phyloP scores from a whole-genome alignment of 2,113 vertebrate genomes.

The Menura novaehollandiae region DNA sequence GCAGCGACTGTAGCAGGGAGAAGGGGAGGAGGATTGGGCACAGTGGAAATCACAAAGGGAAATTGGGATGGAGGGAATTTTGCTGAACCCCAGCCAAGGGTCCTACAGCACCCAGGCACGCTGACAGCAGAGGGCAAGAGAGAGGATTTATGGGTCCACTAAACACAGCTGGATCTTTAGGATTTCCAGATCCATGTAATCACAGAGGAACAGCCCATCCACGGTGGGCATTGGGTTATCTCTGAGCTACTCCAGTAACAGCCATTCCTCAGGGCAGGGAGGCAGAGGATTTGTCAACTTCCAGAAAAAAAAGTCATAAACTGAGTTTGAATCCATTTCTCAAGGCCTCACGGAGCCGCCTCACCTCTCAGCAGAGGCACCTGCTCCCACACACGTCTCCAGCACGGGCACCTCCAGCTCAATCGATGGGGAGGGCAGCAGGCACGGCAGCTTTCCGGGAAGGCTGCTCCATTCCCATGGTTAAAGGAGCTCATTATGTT shows the following conservation, averaged over 20 bases:
- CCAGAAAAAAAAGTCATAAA: not conserved
- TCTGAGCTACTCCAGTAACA: not conserved
- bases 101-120: not conserved
- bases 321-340: not conserved
- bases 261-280: not conserved
- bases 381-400: not conserved
- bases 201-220: not conserved
- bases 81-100: not conserved
- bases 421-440: not conserved
- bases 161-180: not conserved
- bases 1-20: rapidly evolving
- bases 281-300: not conserved
- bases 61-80: not conserved
- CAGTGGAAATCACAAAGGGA: not conserved
- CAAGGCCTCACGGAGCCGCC: not conserved
- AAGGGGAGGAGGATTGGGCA: not conserved
- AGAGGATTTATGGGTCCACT: not conserved
- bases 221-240: rapidly evolving
- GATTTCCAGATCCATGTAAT: not conserved
- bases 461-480: not conserved
- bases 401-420: not conserved
- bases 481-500: not conserved
- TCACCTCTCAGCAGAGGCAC: not conserved
- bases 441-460: not conserved
- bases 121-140: not conserved